A percentile compares a stretch with the other conserved stretches of the same genome.
phyloP scores from a whole-genome alignment of 2,888 invertebrate species.

The Sialis lutaria region DNA sequence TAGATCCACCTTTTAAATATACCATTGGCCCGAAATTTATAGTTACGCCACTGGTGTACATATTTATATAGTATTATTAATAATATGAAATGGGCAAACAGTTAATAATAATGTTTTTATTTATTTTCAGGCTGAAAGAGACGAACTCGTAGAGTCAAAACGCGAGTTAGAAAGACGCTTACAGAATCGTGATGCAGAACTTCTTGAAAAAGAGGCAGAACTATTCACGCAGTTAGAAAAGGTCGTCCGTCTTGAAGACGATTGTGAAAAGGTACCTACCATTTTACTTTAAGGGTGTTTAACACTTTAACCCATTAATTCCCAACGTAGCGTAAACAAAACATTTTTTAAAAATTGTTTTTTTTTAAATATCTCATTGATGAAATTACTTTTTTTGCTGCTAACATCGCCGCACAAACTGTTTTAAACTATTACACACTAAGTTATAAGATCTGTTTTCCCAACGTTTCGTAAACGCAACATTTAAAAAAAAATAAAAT shows the following conservation, averaged over 20 bases:
- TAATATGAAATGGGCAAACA: not conserved
- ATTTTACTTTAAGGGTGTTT: not conserved
- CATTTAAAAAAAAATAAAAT: no score
- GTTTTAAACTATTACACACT: no score
- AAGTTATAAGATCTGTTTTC: not conserved
- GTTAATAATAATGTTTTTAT: not conserved
- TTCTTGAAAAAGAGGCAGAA: conserved; percentile 41
- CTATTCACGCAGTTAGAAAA: conserved; percentile 39
- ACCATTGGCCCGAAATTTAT: no score
- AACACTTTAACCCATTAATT: no score
- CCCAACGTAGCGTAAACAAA: no score
- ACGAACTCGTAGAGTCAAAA: conserved; percentile 32
- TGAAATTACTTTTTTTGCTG: no score
- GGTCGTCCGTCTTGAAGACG: conserved; percentile 38
- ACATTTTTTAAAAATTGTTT: no score
- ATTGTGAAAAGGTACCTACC: conserved; percentile 31
- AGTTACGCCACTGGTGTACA: no score
- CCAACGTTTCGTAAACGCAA: no score
- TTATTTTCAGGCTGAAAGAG: conserved; percentile 32
- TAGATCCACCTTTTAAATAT: no score
- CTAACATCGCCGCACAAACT: not conserved
- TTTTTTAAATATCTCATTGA: no score
- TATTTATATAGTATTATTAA: not conserved
- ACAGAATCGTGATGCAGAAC: conserved; percentile 34
- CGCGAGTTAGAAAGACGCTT: conserved; percentile 30